These are phyloP conservation scores for Callorhinus ursinus DNA, from an alignment of 2,113 vertebrate genomes.

Conservation along the genomic window DNA sequence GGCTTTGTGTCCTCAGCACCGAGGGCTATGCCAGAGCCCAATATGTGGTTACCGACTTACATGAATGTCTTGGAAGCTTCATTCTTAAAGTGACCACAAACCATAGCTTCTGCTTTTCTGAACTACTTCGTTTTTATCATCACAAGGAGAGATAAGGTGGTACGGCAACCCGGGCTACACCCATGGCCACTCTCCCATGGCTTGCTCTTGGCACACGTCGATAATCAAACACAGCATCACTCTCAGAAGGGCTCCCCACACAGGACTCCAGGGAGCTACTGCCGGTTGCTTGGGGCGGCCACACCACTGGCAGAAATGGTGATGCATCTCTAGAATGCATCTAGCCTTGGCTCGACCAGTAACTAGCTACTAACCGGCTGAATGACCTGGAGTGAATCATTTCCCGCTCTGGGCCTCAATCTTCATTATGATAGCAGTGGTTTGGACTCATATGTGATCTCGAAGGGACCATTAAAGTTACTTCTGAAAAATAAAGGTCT, in stretches of 20 bases:
- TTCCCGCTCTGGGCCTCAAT: neutral
- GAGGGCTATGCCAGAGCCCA: neutral
- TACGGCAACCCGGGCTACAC: neutral
- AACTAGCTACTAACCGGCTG: neutral
- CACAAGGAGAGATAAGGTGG: neutral
- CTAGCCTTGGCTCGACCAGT: neutral
- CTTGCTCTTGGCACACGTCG: slow-evolving; percentile 26
- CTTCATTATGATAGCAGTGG: neutral
- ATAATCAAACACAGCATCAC: neutral
- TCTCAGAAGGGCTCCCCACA: neutral
- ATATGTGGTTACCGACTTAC: neutral
- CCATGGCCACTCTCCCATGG: fast-evolving
- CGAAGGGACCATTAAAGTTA: neutral
- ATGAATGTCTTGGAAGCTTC: neutral
- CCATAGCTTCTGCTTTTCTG: neutral
- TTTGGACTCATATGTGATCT: neutral
- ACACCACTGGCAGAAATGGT: neutral
- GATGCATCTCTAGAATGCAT: neutral
- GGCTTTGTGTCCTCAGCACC: neutral
- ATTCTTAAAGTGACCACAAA: neutral
- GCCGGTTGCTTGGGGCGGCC: neutral
- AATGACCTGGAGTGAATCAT: neutral
- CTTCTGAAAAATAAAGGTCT: neutral
- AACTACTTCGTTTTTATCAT: neutral
- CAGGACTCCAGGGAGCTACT: neutral